Evolutionary conservation across 2,797 vertebrate genomes (phyloP).

Genomic region (Danio aesculapii): DNA sequence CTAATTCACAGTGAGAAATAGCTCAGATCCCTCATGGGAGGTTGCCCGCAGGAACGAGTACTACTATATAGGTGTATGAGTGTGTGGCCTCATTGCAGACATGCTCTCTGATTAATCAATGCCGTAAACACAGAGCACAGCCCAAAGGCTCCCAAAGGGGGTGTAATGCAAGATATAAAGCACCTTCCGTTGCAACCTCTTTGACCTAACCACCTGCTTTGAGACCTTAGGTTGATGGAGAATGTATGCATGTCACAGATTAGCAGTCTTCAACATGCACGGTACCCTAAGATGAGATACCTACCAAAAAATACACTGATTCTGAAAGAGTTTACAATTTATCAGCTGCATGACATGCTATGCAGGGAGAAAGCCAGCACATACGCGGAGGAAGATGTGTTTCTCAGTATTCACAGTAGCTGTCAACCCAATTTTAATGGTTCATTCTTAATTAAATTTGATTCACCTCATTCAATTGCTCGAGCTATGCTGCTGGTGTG

Average conservation of each 20-base stretch:
- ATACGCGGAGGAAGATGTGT: not conserved
- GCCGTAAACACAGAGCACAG: conserved; percentile 51
- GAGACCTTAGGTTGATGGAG: conserved; percentile 10
- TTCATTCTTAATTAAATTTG: not conserved
- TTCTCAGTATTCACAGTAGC: not conserved
- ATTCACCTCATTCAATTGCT: not conserved
- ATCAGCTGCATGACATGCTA: not conserved
- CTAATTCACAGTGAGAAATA: conserved; percentile 49
- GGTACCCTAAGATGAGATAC: not conserved
- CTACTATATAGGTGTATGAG: conserved; percentile 38
- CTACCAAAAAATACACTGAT: conserved; percentile 4
- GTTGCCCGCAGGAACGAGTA: conserved; percentile 15
- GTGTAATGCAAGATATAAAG: conserved; percentile 42
- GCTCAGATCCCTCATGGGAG: conserved; percentile 29
- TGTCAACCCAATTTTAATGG: not conserved
- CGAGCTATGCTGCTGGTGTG: not conserved
- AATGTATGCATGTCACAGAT: conserved; percentile 26
- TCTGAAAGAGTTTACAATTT: not conserved
- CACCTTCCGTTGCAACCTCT: not conserved
- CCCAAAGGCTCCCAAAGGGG: conserved; percentile 12
- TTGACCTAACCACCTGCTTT: conserved; percentile 1
- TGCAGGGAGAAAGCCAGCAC: not conserved
- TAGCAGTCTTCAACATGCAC: not conserved
- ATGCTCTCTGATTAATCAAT: conserved; percentile 55
- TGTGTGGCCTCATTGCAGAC: conserved; percentile 45